Evolutionary conservation across 2,797 vertebrate species (phyloP).

Genomic region (Salmo trutta): DNA sequence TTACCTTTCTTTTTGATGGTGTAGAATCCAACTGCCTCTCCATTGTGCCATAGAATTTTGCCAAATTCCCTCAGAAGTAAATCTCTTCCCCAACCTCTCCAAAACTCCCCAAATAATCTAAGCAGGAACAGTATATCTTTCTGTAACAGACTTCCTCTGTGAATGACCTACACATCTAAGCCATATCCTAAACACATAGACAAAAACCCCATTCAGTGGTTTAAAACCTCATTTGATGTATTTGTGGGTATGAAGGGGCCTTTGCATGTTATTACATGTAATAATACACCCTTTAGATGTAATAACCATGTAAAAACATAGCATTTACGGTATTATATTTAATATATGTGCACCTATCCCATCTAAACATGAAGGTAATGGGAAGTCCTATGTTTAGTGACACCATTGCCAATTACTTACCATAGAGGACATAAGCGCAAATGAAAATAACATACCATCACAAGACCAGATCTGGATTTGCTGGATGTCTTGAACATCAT

Average conservation of each 20-base stretch:
- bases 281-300: no score
- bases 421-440: neutral
- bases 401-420: neutral
- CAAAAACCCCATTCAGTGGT: neutral
- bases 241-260: neutral
- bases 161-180: neutral
- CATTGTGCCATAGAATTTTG: conserved; percentile 86
- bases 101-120: conserved; percentile 77
- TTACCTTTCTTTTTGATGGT: conserved; percentile 87
- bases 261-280: no score
- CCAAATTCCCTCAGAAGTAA: conserved; percentile 82
- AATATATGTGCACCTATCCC: neutral
- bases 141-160: conserved; percentile 84
- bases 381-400: neutral
- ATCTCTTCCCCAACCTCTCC: conserved; percentile 72
- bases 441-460: conserved; percentile 69
- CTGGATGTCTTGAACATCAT: conserved; percentile 80
- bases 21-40: conserved; percentile 89
- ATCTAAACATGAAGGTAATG: neutral
- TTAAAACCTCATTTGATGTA: neutral
- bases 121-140: conserved; percentile 90
- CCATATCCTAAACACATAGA: neutral
- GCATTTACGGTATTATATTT: neutral
- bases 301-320: no score
- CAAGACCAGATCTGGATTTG: conserved; percentile 77